A percentile compares a stretch with the other conserved stretches of the same genome.
phyloP scores from a whole-genome alignment of 2,888 invertebrate genomes.

The Caprella mutica region DNA sequence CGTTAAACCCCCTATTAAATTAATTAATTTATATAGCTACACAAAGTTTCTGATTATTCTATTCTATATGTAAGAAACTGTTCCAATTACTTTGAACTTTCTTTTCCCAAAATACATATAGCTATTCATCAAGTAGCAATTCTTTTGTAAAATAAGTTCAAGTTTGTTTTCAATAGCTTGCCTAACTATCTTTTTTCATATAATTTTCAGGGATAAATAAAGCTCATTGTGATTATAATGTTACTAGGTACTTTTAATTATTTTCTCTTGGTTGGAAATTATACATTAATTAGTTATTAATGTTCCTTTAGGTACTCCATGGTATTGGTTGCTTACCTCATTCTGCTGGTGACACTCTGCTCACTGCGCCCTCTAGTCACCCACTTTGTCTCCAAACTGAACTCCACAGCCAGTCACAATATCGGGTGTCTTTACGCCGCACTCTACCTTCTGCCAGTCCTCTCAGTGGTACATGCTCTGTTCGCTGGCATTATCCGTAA shows the following conservation, averaged over 20 bases:
- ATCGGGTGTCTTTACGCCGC: slow-evolving; percentile 79
- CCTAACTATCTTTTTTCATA: no score
- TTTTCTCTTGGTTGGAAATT: background rate
- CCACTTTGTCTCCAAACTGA: slow-evolving; percentile 39
- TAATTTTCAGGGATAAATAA: no score
- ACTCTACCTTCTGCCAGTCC: slow-evolving; percentile 80
- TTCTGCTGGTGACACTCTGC: slow-evolving; percentile 67
- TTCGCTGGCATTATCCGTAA: slow-evolving; percentile 79
- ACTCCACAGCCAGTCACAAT: no score
- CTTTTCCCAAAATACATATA: no score
- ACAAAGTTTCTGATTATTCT: no score
- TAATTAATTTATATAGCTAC: no score
- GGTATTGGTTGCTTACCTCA: slow-evolving; percentile 76
- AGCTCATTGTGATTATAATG: background rate
- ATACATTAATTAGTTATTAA: slow-evolving; percentile 5
- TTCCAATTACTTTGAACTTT: no score
- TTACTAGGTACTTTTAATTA: background rate
- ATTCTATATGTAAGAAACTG: no score
- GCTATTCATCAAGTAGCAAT: no score
- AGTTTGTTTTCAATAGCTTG: no score
- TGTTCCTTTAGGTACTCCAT: slow-evolving; percentile 66
- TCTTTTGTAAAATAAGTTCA: no score
- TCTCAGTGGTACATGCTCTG: slow-evolving; percentile 73
- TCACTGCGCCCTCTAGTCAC: slow-evolving; percentile 59
- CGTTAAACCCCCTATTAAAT: no score